Evolutionary conservation across 2,888 invertebrate species (phyloP).

Genomic region (Zaprionus lineosus): DNA sequence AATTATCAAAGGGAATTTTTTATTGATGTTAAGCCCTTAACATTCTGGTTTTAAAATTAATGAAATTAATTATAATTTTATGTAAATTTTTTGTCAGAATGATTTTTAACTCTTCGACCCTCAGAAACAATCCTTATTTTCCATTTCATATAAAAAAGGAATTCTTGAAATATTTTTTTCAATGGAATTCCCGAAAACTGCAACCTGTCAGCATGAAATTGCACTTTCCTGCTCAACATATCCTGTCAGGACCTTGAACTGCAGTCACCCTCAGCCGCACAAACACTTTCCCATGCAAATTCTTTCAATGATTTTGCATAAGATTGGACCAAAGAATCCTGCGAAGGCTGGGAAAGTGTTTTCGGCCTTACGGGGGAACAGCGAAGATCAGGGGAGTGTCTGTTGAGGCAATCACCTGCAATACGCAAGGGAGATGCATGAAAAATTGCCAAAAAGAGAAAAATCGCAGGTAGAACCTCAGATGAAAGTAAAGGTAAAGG

Average conservation of each 20-base stretch:
- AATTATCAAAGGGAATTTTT: too few relatives aligned
- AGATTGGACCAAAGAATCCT: conserved; percentile 51
- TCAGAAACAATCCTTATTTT: too few relatives aligned
- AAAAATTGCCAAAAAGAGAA: conserved; percentile 30
- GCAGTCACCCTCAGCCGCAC: conserved; percentile 6
- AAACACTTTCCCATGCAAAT: conserved; percentile 78
- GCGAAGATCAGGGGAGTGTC: conserved; percentile 1
- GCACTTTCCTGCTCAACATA: conserved; percentile 42
- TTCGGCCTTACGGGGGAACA: not conserved
- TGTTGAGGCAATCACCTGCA: conserved; percentile 60
- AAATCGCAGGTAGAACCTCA: conserved; percentile 10
- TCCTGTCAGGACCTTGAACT: not conserved
- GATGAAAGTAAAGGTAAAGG: conserved; percentile 15
- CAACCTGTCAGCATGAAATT: conserved; percentile 55
- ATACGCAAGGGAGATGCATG: conserved; percentile 4
- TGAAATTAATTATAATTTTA: too few relatives aligned
- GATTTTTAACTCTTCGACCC: too few relatives aligned
- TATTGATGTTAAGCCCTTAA: too few relatives aligned
- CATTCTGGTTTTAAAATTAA: too few relatives aligned
- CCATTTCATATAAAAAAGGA: too few relatives aligned
- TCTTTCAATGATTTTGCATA: conserved; percentile 71
- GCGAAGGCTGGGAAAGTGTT: conserved; percentile 56
- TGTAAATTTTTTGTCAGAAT: too few relatives aligned
- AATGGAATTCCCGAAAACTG: too few relatives aligned
- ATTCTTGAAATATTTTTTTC: too few relatives aligned